Evolutionary conservation across 2,888 invertebrate species (phyloP).

Genomic region (Ectemnius cavifrons): DNA sequence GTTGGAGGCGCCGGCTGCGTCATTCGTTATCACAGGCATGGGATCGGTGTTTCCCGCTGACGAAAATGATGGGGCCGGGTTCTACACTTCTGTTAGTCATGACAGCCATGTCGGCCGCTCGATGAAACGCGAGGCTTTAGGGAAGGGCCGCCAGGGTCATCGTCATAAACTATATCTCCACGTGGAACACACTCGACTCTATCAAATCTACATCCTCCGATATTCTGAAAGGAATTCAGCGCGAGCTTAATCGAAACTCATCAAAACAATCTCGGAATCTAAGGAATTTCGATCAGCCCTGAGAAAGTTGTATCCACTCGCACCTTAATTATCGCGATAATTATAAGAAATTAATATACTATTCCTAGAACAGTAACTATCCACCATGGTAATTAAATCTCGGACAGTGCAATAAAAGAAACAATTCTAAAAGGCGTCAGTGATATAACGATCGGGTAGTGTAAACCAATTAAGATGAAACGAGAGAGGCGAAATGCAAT

Average conservation of each 20-base stretch:
- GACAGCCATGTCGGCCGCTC: constrained; percentile 15
- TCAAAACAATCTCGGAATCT: too few relatives aligned
- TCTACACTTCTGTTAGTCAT: constrained; percentile 48
- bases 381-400: too few relatives aligned
- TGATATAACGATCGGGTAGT: too few relatives aligned
- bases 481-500: neutral
- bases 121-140: neutral
- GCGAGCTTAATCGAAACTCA: too few relatives aligned
- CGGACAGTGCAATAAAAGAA: too few relatives aligned
- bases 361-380: too few relatives aligned
- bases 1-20: constrained; percentile 31
- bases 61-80: constrained; percentile 42
- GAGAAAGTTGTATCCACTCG: too few relatives aligned
- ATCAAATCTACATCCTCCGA: neutral
- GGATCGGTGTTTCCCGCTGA: constrained; percentile 59
- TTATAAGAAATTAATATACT: too few relatives aligned
- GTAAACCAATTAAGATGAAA: neutral
- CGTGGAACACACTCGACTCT: neutral
- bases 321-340: too few relatives aligned
- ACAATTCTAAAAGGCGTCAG: too few relatives aligned
- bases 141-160: neutral
- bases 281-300: too few relatives aligned
- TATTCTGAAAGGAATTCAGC: neutral
- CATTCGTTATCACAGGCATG: constrained; percentile 46
- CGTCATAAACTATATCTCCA: neutral